Percentiles rank a stretch among this genome's conserved stretches.
phyloP scores from a whole-genome alignment of 2,113 vertebrate species.

The Psophia crepitans region DNA sequence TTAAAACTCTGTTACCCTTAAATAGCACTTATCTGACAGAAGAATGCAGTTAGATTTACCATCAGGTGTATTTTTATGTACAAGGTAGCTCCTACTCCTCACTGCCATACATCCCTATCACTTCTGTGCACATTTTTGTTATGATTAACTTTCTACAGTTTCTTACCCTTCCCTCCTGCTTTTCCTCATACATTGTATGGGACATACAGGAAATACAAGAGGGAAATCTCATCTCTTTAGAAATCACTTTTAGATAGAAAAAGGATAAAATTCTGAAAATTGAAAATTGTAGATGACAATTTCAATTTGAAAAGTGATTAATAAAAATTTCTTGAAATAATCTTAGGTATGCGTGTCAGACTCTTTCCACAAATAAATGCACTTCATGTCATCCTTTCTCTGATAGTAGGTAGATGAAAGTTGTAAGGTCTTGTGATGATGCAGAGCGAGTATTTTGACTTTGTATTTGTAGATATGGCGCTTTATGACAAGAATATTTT shows the following conservation, averaged over 20 bases:
- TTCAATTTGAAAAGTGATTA: not conserved
- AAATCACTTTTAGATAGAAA: not conserved
- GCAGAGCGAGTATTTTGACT: not conserved
- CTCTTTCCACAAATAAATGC: not conserved
- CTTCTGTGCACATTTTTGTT: not conserved
- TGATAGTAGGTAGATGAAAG: not conserved
- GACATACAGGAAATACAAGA: not conserved
- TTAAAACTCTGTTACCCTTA: not conserved
- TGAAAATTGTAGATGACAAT: not conserved
- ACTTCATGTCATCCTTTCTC: not conserved
- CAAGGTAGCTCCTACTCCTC: not conserved
- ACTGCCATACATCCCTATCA: fast-evolving
- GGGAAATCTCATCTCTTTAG: not conserved
- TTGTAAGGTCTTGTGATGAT: not conserved
- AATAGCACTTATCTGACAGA: not conserved
- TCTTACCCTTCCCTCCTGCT: not conserved
- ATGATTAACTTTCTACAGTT: not conserved
- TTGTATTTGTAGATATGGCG: not conserved
- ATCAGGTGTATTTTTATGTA: no score
- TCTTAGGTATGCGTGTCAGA: not conserved
- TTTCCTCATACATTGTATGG: not conserved
- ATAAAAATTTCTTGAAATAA: not conserved
- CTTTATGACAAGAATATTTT: not conserved
- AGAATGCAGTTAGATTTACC: no score
- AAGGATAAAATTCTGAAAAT: not conserved